A percentile compares a stretch with the other conserved stretches of the same genome.
phyloP scores from a whole-genome alignment of 2,888 invertebrate genomes.

The Priapulus caudatus region DNA sequence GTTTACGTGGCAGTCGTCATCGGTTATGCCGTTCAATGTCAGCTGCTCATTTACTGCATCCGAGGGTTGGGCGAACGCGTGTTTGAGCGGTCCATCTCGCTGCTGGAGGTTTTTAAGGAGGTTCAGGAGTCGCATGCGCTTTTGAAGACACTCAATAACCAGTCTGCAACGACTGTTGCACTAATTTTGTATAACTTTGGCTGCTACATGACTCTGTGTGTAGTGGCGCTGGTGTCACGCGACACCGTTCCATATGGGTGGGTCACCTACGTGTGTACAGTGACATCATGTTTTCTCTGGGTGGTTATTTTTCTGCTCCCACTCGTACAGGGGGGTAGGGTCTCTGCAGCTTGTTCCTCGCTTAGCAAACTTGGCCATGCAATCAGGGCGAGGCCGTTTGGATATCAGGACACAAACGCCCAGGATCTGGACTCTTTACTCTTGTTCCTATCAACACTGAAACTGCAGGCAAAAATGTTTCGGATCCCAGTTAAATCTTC shows the following conservation, averaged over 20 bases:
- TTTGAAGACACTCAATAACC: not conserved
- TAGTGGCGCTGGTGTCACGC: not conserved
- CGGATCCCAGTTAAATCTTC: conserved; percentile 58
- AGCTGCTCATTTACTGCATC: conserved; percentile 59
- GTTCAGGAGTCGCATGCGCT: not conserved
- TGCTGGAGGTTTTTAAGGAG: conserved; percentile 12
- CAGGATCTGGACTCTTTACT: conserved; percentile 63
- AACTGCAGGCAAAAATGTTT: conserved; percentile 60
- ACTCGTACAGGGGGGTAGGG: conserved; percentile 63
- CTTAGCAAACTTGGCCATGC: conserved; percentile 65
- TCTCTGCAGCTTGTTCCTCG: conserved; percentile 56
- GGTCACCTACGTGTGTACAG: not conserved
- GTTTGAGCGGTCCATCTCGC: conserved; percentile 23
- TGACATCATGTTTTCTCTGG: conserved; percentile 43
- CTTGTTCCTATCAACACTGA: conserved; percentile 59
- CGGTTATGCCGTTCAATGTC: conserved; percentile 69
- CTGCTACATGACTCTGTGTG: not conserved
- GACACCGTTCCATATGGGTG: not conserved
- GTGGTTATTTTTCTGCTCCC: conserved; percentile 52
- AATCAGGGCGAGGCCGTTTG: conserved; percentile 61
- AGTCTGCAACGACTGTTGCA: not conserved
- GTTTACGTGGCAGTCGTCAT: conserved; percentile 69
- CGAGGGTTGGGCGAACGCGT: conserved; percentile 12
- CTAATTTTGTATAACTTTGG: not conserved
- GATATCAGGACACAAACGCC: conserved; percentile 62